Evolutionary conservation across 1,140 invertebrate genomes (phyloP), one percentile per base, ranked within the genome.

Genomic region (Antheraea mylitta): DNA sequence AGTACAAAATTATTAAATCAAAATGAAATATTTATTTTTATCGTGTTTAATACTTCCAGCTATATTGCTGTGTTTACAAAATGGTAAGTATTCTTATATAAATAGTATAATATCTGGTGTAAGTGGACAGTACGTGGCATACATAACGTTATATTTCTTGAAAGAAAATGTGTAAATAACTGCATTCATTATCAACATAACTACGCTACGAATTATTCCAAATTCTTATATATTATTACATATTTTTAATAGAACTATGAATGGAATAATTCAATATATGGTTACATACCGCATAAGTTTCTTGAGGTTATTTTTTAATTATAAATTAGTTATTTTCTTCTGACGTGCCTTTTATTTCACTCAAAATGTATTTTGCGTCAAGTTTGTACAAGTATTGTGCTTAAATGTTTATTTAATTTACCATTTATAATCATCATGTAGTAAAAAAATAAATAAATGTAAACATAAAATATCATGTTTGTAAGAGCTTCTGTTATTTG

Each of bases 1-100:
- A 78, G 67, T 70, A 65, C 72, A 79, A 70, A 70, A 77, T 70
- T 76, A 67, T 70, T 72, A 75, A 77, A 73, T 79, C 69, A 92
- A 85, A 74, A 92, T 92, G 90, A 92, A 92, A 80, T 76, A 87
- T 64, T 72, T 92, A 79, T 89, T 89, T 80, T 75, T 92, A 67
- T 78, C 79, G 61, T 80, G 89, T 64, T 74, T 92, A 67, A 87
- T 90, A 64, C 80, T 92, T 64, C 90, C 89, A n/a, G 87, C 88
- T 8, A 81, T 83, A 0, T 78, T 92, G 66, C 76, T 92, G 53
- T 90, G 89, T 73, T 83, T 90, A 67, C 85, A 89, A 80, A 90
- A 75, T 66, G 82, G 89, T 90, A 74, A 89, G 90, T 87, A 42
- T 37, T 36, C 58, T 67, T 36, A 58, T 37, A 37, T 10, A 64